Evolutionary conservation across 2,797 vertebrate species (phyloP).

Genomic region (Rhodeus uyekii): DNA sequence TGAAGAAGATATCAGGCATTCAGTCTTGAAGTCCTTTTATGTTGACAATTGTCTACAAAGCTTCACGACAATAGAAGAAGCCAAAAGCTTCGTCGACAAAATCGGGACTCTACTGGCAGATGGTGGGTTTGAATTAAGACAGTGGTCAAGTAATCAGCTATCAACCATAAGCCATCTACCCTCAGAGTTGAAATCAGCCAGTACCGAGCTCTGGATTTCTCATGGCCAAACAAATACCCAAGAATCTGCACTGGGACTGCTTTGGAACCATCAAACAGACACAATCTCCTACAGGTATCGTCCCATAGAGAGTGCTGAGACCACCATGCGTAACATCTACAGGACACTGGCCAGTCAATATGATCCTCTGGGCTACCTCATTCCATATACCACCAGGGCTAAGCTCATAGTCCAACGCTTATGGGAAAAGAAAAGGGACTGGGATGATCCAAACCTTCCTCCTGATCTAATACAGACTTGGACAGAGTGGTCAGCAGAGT

Average conservation of each 20-base stretch:
- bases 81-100: not conserved
- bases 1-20: not conserved
- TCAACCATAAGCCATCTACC: not conserved
- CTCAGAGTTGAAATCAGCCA: conserved; percentile 3
- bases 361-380: not conserved
- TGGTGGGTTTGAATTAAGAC: not conserved
- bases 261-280: not conserved
- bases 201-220: conserved; percentile 7
- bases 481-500: too few relatives aligned
- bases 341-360: not conserved
- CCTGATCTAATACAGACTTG: too few relatives aligned
- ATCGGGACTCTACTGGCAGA: not conserved
- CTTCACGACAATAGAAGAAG: not conserved
- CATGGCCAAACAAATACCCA: not conserved
- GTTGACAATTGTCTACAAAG: not conserved
- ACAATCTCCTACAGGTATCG: not conserved
- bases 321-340: not conserved
- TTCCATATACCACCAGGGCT: not conserved
- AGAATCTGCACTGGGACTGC: not conserved
- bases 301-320: not conserved
- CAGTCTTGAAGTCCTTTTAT: not conserved
- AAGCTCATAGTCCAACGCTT: not conserved
- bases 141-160: not conserved
- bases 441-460: too few relatives aligned
- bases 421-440: not conserved